A percentile compares a stretch with the other conserved stretches of the same genome.
These are phyloP conservation scores for Lycopodina hypogea DNA, from an alignment of 37 sponge, comb jelly and placozoan genomes.

Conservation along the genomic window DNA sequence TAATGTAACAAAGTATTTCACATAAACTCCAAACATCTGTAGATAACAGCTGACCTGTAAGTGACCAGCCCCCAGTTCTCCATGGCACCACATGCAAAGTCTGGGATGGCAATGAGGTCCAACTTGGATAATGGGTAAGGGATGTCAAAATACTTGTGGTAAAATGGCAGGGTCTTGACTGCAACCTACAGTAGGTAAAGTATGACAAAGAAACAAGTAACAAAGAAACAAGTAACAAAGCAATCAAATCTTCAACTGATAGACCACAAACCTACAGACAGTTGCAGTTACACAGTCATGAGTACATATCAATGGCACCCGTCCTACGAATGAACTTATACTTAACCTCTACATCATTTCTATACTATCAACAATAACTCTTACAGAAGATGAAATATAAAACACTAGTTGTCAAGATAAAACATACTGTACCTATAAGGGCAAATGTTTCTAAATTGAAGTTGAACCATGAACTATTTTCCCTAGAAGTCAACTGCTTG, in stretches of 20 bases:
- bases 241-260: not conserved
- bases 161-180: slow-evolving; percentile 90
- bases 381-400: too few relatives aligned
- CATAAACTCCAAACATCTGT: not conserved
- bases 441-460: too few relatives aligned
- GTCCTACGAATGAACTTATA: too few relatives aligned
- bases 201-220: too few relatives aligned
- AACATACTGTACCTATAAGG: too few relatives aligned
- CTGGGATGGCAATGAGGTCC: slow-evolving; percentile 94
- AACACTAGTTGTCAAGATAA: too few relatives aligned
- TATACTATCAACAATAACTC: too few relatives aligned
- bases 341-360: too few relatives aligned
- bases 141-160: slow-evolving; percentile 81
- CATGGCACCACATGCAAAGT: slow-evolving; percentile 93
- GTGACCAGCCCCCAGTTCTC: slow-evolving; percentile 96
- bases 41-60: slow-evolving; percentile 43
- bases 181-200: slow-evolving; percentile 58
- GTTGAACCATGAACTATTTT: too few relatives aligned
- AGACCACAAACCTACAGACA: not conserved
- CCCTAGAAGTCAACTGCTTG: too few relatives aligned
- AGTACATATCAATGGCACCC: too few relatives aligned
- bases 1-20: not conserved
- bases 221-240: not conserved
- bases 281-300: too few relatives aligned
- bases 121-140: slow-evolving; percentile 90